A percentile compares a stretch with the other conserved stretches of the same genome.
Conservation (phyloP, 2,797 vertebrate species). For the Trichosurus vulpecula region DNA sequence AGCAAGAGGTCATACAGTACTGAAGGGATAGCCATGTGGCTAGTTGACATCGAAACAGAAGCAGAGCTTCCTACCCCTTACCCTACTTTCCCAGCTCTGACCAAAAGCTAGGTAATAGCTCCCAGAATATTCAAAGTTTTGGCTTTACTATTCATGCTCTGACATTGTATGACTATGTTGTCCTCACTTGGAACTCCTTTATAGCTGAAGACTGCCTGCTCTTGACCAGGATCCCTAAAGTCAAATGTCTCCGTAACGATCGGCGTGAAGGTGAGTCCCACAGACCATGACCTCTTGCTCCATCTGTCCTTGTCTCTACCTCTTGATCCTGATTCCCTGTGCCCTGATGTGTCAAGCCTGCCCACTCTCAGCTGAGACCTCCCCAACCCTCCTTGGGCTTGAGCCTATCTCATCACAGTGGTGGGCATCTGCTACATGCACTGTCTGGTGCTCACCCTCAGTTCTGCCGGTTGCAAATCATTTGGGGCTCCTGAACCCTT, state of each 20-base stretch:
- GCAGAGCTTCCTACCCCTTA: not conserved
- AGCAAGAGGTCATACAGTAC: not conserved
- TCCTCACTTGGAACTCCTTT: slow-evolving; percentile 52
- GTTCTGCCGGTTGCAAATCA: not conserved
- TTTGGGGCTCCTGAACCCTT: not conserved
- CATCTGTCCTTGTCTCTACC: not conserved
- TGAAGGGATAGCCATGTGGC: not conserved
- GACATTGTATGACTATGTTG: slow-evolving; percentile 25
- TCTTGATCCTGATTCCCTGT: not conserved
- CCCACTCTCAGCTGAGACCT: not conserved
- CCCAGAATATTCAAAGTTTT: not conserved
- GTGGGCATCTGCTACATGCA: not conserved
- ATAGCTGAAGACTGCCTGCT: slow-evolving; percentile 97
- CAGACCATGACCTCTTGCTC: not conserved
- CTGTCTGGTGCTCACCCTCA: not conserved
- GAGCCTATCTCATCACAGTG: not conserved
- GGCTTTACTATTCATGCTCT: not conserved
- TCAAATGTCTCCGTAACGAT: slow-evolving; percentile 94
- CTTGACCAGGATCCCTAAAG: slow-evolving; percentile 95
- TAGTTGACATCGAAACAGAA: not conserved
- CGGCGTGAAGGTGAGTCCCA: slow-evolving; percentile 92
- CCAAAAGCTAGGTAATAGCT: not conserved
- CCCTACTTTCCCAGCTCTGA: not conserved
- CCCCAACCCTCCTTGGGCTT: not conserved
- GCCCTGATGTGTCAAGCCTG: not conserved